Evolutionary conservation across 1,140 invertebrate species (phyloP).

Genomic region (Diprion similis): DNA sequence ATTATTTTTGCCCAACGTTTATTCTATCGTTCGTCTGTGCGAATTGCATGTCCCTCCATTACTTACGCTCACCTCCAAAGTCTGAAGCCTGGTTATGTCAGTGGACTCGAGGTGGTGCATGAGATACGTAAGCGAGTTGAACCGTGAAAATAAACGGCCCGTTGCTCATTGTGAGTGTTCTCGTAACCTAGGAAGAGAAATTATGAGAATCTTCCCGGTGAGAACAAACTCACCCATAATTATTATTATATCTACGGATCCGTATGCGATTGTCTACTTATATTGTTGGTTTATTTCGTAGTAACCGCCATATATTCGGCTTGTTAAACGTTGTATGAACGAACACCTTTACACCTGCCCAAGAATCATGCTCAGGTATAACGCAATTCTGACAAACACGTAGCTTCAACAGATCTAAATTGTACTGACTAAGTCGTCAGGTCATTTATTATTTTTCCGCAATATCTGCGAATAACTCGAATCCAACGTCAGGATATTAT

Average conservation of each 20-base stretch:
- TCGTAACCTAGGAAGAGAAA: slow-evolving; percentile 39
- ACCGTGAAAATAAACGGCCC: slow-evolving; percentile 33
- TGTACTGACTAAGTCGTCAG: too few relatives aligned
- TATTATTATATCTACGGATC: neutral
- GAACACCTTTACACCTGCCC: neutral
- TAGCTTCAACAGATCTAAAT: too few relatives aligned
- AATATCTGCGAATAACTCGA: too few relatives aligned
- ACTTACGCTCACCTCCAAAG: too few relatives aligned
- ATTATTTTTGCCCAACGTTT: too few relatives aligned
- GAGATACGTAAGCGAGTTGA: slow-evolving; percentile 27
- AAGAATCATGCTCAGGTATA: too few relatives aligned
- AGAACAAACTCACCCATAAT: neutral
- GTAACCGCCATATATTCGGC: neutral
- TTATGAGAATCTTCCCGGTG: slow-evolving; percentile 45
- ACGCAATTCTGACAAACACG: too few relatives aligned
- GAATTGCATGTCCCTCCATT: too few relatives aligned
- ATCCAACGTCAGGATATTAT: too few relatives aligned
- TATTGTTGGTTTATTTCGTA: neutral
- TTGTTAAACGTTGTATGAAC: neutral
- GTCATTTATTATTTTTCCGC: too few relatives aligned
- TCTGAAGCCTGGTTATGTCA: neutral
- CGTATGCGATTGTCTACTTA: neutral
- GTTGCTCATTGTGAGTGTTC: slow-evolving; percentile 12
- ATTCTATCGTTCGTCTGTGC: too few relatives aligned
- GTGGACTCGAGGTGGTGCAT: slow-evolving; percentile 12